Percentiles rank a stretch among this genome's conserved stretches.
Conservation (phyloP, 1,140 invertebrate species). For the Agraylea sexmaculata region DNA sequence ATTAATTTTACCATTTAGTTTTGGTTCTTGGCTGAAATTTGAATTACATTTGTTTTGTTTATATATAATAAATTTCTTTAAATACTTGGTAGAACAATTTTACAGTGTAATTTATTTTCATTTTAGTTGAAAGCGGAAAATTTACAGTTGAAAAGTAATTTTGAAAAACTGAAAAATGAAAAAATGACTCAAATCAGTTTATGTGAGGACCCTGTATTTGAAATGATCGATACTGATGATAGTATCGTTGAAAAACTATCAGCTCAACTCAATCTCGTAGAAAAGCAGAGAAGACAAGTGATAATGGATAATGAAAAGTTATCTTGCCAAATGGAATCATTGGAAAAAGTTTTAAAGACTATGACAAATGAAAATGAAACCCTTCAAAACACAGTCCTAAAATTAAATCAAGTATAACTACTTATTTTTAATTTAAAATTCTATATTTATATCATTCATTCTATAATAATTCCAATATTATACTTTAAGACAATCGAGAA, state of each 20-base stretch:
- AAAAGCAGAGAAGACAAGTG: conserved; percentile 29
- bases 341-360: conserved; percentile 27
- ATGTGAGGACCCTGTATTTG: neutral
- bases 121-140: conserved; percentile 31
- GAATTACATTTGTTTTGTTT: no score
- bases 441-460: neutral
- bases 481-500: conserved; percentile 11
- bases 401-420: neutral
- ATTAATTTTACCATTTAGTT: no score
- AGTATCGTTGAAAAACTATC: conserved; percentile 34
- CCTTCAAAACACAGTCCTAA: neutral
- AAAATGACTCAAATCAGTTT: neutral
- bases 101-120: no score
- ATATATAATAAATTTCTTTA: no score
- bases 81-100: no score
- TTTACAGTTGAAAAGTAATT: conserved; percentile 24
- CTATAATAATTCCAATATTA: neutral
- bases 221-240: conserved; percentile 22
- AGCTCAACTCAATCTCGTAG: conserved; percentile 30
- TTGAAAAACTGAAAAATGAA: conserved; percentile 11
- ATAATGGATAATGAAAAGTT: conserved; percentile 35
- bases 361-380: neutral
- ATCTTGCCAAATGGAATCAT: conserved; percentile 33
- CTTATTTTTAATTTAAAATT: conserved; percentile 3
- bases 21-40: no score